Percentiles rank a stretch among this genome's conserved stretches.
Conservation (phyloP, 1,140 invertebrate genomes). For the Pemphigus obesinymphae region DNA sequence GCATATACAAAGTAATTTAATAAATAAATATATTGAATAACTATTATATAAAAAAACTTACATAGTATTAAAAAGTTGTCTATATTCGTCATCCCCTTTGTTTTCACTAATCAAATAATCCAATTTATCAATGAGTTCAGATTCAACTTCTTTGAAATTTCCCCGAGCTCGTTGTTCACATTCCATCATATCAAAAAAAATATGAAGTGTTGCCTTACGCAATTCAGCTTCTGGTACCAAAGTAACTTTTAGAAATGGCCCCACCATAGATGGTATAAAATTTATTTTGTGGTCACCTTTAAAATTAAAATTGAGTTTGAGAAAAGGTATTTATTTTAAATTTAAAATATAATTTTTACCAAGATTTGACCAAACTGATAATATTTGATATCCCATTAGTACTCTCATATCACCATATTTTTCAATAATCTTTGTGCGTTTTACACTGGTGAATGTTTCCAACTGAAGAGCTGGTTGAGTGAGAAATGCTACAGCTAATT, state of each 20-base stretch:
- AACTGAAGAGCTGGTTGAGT: conserved; percentile 82
- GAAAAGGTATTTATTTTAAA: neutral
- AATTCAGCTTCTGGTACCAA: conserved; percentile 83
- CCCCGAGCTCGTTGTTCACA: conserved; percentile 78
- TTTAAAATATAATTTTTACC: conserved; percentile 54
- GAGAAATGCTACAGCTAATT: conserved; percentile 78
- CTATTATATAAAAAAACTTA: conserved; percentile 57
- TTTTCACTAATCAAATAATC: conserved; percentile 88
- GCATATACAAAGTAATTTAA: neutral
- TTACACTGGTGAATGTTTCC: conserved; percentile 75
- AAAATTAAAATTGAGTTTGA: neutral
- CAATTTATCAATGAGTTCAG: conserved; percentile 86
- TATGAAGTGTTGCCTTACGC: conserved; percentile 83
- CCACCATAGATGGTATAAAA: conserved; percentile 89
- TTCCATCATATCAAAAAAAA: conserved; percentile 97
- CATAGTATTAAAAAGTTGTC: conserved; percentile 88
- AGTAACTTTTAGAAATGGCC: conserved; percentile 89
- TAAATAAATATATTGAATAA: neutral
- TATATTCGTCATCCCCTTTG: conserved; percentile 89
- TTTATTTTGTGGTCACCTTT: conserved; percentile 73
- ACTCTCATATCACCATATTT: conserved; percentile 88
- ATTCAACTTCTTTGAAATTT: conserved; percentile 79
- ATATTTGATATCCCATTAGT: conserved; percentile 86
- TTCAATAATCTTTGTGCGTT: conserved; percentile 71
- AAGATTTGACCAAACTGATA: conserved; percentile 89